Evolutionary conservation across 2,888 invertebrate species (phyloP), one percentile per base, ranked within the genome.

Genomic region (Rhamnusium bicolor): DNA sequence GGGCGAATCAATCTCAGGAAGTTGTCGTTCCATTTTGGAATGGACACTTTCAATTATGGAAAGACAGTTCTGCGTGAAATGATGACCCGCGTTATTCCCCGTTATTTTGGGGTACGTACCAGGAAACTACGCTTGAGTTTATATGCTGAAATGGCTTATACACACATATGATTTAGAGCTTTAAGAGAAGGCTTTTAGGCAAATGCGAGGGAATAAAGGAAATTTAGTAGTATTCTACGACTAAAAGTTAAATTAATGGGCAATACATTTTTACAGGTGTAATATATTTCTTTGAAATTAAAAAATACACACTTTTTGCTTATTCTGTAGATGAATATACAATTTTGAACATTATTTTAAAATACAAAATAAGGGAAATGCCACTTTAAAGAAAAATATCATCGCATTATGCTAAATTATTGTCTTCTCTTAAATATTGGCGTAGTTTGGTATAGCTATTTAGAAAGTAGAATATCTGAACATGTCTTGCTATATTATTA

Each of bases 41-140:
- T 85, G 85, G 85, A 85, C 79, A 81, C 82, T 71, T 79, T 85
- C 75, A 84, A 83, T 82, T 85, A 85, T 85, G 85, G 85, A 79
- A 85, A 85, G 79, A 84, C 83, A 68, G 73, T 85, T 73, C 80
- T 85, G 76, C 84, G 84, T 81, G 85, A 85, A 79, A 82, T 85
- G 82, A 84, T 85, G 84, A 81, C 83, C 58, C 85, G 85, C 74
- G 82, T 85, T 62, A 83, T 85, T 73, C 85, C 85, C 82, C 82
- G 84, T 75, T 78, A 82, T 79, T 79, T 85, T 82, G 84, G 85
- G 84, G 85, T 85, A 85, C 71, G 85, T 85, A 78, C 49, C 18
- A 62, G n/a, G 19, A 61, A n/a, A 73, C 72, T 71, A 66, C 71
- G 75, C 73, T 73, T 65, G 19, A 40, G 46, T 67, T 56, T 21